Evolutionary conservation across 1,140 invertebrate genomes (phyloP), one percentile per base, ranked within the genome.

Genomic region (Reticulitermes speratus): DNA sequence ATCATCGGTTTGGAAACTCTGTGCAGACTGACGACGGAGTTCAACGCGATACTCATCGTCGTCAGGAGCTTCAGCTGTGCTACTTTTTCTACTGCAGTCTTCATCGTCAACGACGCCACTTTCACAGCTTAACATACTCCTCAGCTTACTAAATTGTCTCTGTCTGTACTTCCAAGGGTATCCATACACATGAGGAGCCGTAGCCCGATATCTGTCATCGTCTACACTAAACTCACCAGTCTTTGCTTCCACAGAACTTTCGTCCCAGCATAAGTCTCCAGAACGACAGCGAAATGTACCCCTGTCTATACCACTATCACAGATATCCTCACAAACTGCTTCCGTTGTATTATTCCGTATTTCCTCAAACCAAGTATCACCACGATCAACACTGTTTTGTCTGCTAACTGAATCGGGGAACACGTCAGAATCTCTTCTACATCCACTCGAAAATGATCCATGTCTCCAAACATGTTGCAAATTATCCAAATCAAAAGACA

Each of bases 291-390:
- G n/a, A 14, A 75, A 75, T n/a, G 25, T 75, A n/a, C n/a, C 65
- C 65, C 65, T 75, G 25, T 75, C 65, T 75, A 30, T 30, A 25
- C n/a, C 65, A 75, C 65, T 75, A 30, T 75, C 65, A 75, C 25
- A 75, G 65, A 75, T 2, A 75, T 75, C 65, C 11, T 75, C 65
- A 14, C 25, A 75, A 2, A 30, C 65, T 75, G 65, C n/a, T 75
- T 75, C 65, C 65, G n/a, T 75, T 75, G 65, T 30, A 75, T 75
- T 8, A 75, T 30, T 9, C 65, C 65, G 65, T 82, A 16, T 84
- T 85, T 84, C 86, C 87, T 59, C 83, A 32, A 23, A 52, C 65
- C 48, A 88, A 25, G 88, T 86, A 85, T 87, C 89, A 65, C 32
- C 85, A 87, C 16, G 9, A 25, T 25, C 25, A 8, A n/a, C 65